Base-by-base conservation (phyloP, 2,888 invertebrate genomes). In the Theretra japonica region DNA sequence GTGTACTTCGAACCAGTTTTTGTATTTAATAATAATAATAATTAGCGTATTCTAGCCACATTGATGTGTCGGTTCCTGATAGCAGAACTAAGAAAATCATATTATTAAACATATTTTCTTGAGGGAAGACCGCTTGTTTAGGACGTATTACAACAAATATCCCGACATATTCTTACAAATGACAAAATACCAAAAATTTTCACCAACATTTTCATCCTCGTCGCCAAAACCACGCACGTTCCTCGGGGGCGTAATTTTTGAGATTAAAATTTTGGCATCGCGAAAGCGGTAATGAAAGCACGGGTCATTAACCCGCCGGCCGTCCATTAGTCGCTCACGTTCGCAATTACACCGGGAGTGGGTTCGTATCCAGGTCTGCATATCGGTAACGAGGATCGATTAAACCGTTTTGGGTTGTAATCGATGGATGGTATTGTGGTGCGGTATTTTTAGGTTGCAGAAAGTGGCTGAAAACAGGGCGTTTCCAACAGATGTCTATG, bases 251-350 rank as follows among this genome's bases (percentile, higher is more conserved):
- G 53, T 53, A 53, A 17, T 53, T 53, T 53, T 53, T 53, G 53
- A 53, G 88, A 89, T 90, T 88, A 90, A 90, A 90, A 89, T 88
- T 89, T 88, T 84, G 88, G 84, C 87, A 82, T 85, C 83, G 83
- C 84, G 86, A 82, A 58, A 58, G 58, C 80, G 78, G 87, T 88
- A 90, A 91, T 91, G 90, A 89, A 90, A 89, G 87, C 82, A 84
- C 88, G 90, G 87, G 75, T 89, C 91, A 91, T 91, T 91, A 90
- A 81, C 79, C 86, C 82, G 80, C 76, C 82, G 84, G 82, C 76
- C 82, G 84, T 81, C 76, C 90, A 88, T 90, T 90, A 90, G 84
- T 88, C 86, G 89, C 86, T 86, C 89, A 80, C 86, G 87, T 86
- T 82, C 80, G 88, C 88, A 89, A 90, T 90, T 90, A 90, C 89